These are phyloP conservation scores for Furnarius figulus DNA, from an alignment of 2,113 vertebrate species.

Conservation along the genomic window DNA sequence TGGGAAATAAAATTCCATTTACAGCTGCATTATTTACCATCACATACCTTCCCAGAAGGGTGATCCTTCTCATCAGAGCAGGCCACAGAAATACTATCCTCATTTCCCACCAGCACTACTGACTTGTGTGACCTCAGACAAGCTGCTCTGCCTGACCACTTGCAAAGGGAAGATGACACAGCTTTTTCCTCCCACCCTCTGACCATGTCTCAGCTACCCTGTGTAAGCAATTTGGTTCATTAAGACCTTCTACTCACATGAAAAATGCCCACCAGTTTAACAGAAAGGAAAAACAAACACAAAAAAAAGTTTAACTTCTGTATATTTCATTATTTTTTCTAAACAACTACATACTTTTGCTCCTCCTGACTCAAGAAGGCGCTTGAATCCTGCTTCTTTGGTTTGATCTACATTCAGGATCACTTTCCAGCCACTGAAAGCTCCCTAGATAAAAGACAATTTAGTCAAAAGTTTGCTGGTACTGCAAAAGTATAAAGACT, in stretches of 20 bases:
- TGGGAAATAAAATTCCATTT: background rate
- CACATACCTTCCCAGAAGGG: background rate
- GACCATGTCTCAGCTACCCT: background rate
- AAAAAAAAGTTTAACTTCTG: accelerated
- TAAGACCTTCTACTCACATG: background rate
- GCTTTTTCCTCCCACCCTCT: background rate
- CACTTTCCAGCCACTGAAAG: conserved; percentile 96
- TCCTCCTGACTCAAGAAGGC: conserved; percentile 93
- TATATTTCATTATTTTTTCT: background rate
- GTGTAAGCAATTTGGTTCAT: background rate
- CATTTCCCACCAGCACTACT: background rate
- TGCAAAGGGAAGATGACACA: background rate
- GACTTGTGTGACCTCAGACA: background rate
- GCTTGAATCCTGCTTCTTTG: conserved; percentile 92
- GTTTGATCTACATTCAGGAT: conserved; percentile 92
- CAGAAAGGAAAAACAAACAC: background rate
- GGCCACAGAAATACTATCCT: background rate
- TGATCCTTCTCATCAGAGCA: background rate
- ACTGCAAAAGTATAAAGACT: background rate
- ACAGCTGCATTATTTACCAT: background rate
- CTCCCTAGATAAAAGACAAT: conserved; percentile 79
- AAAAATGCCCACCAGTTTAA: background rate
- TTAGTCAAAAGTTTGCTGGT: background rate
- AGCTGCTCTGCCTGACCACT: background rate
- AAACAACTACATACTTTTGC: conserved; percentile 80